Base-by-base conservation (phyloP, 2,888 invertebrate genomes). In the Melanotus villosus region DNA sequence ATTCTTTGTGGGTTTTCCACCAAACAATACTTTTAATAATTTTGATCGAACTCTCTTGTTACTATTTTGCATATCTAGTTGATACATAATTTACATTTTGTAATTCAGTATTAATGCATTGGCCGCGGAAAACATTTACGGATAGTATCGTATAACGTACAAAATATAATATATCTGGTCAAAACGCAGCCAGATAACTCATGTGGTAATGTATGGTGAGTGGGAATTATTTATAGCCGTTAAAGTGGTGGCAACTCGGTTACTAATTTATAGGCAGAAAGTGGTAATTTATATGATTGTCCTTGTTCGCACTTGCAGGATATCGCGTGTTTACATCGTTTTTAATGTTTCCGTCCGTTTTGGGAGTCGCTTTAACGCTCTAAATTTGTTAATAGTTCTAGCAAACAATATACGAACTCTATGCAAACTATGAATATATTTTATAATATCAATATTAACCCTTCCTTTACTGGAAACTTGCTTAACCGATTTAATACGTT, bases 221-320 rank as follows among this genome's bases (percentile, higher is more conserved):
- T 47, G 71, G 67, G 75, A 75, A 78, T 79, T 77, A 80, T 81
- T 81, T 81, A 81, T 75, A 72, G 75, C 71, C 72, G 71, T 75
- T 78, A 76, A 79, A 80, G 78, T 80, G 79, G 80, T 78, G 78
- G 75, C 79, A 79, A 75, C 77, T 77, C 78, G 73, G 75, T 78
- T 75, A 76, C 78, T 80, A 81, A 81, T 82, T 82, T 81, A 81
- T 79, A 77, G 79, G 77, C 74, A 74, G 74, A 77, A 80, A 79
- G 78, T 79, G 76, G 81, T 81, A 82, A 81, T 82, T 81, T 81
- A 81, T 81, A 78, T 80, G 80, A 81, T 80, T 81, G 81, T 80
- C 80, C 79, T 80, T 80, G 80, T 81, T 81, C 80, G 77, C 81
- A 82, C 81, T 81, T 80, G 75, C 77, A 73, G 72, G 71, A 73